Conservation (phyloP, 2,113 vertebrate genomes). For the Thymallus thymallus region DNA sequence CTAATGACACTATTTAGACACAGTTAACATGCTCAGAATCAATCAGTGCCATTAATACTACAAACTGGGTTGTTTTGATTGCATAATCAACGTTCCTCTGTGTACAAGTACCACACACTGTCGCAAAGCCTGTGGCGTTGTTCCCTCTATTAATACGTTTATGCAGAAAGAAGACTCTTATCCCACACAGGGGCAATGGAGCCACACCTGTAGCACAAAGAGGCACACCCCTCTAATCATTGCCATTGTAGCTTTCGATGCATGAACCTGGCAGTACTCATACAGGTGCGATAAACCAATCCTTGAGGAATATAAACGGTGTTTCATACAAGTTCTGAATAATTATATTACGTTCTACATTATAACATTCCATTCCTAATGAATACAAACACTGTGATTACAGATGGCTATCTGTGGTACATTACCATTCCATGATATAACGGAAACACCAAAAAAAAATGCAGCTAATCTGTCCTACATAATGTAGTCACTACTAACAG, state of each 20-base stretch:
- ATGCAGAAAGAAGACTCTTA: constrained; percentile 45
- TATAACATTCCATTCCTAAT: too few species aligned
- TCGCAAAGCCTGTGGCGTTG: not conserved
- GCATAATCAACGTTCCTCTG: not conserved
- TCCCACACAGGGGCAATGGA: constrained; percentile 24
- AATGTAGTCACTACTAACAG: not conserved
- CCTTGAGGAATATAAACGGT: too few species aligned
- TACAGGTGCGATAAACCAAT: too few species aligned
- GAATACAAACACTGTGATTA: too few species aligned
- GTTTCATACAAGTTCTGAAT: too few species aligned
- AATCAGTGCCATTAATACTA: not conserved
- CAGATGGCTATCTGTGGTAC: too few species aligned
- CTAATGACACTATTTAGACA: not conserved
- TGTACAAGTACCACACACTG: not conserved
- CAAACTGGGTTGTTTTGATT: not conserved
- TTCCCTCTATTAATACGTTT: constrained; percentile 35
- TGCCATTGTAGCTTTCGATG: not conserved
- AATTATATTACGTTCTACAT: too few species aligned
- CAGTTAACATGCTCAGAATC: not conserved
- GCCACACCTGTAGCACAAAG: constrained; percentile 55
- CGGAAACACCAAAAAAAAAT: too few species aligned
- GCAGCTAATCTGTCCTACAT: not conserved
- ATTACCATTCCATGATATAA: too few species aligned
- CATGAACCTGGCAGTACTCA: too few species aligned
- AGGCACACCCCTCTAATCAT: constrained; percentile 6